Base-by-base conservation (phyloP, 2,888 invertebrate genomes). In the Hyalella azteca region DNA sequence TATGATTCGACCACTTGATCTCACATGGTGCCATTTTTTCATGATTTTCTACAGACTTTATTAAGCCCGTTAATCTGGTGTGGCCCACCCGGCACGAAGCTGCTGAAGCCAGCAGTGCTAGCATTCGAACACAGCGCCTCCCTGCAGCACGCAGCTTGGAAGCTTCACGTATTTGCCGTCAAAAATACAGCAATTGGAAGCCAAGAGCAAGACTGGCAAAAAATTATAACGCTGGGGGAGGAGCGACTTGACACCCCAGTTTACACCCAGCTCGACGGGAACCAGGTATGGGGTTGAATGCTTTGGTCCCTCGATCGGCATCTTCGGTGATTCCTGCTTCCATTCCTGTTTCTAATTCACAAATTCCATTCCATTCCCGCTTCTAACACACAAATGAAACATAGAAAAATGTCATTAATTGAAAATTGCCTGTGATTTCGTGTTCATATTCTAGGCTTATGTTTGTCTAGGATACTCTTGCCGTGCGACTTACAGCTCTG, bases 221-320 rank as follows among this genome's bases (percentile, higher is more conserved):
- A 90, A 85, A 89, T 92, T 41, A 91, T 92, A 32, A 92, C 92
- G 15, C 88, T 95, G 50, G 95, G 95, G 0, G 93, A 94, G 86
- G 95, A 96, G 89, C 95, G 94, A 41, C 93, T 95, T 86, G 94
- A 94, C 88, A 94, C 95, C 32, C 94, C 95, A 9, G 92, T 97
- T 82, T 98, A 96, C 88, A 94, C 95, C 76, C 98, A 98, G 90
- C 90, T 98, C 86, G 98, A 98, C 88, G 91, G 93, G 81, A 92
- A 92, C 85, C 93, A 93, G 89, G 93, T 93, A 66, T 13, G 3
- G n/a, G 19, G 45, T 15, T 9, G 45, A 11, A 45, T 11, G n/a
- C n/a, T n/a, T n/a, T n/a, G n/a, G n/a, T n/a, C n/a, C n/a, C n/a
- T n/a, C n/a, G n/a, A n/a, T n/a, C n/a, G n/a, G n/a, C n/a, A n/a